Percentiles rank a stretch among this genome's conserved stretches.
Conservation (phyloP, 2,113 vertebrate species). For the zebrafish (Danio rerio) region DNA sequence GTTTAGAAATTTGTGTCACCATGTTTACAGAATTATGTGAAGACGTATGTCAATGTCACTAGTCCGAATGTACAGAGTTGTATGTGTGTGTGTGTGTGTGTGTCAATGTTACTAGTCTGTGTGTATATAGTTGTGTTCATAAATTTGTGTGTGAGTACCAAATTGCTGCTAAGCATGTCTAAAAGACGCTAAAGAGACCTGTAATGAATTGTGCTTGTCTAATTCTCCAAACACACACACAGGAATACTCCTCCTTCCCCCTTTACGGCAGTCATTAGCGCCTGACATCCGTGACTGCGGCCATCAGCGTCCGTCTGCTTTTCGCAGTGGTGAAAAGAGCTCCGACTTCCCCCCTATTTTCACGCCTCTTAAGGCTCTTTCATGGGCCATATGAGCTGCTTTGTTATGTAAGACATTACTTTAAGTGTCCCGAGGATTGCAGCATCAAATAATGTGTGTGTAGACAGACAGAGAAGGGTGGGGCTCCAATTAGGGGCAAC, state of each 20-base stretch:
- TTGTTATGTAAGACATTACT: slow-evolving; percentile 62
- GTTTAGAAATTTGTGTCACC: no score
- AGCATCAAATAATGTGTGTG: slow-evolving; percentile 60
- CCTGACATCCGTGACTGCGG: slow-evolving; percentile 65
- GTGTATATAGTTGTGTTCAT: no score
- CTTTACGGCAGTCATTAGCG: slow-evolving; percentile 76
- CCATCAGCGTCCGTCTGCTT: slow-evolving; percentile 61
- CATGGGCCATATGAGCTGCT: slow-evolving; percentile 60
- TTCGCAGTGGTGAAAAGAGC: slow-evolving; percentile 66
- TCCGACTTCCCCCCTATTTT: slow-evolving; percentile 63
- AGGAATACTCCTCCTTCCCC: background rate
- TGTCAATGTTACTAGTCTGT: no score
- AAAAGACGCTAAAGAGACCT: slow-evolving; percentile 10
- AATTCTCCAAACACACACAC: slow-evolving; percentile 17
- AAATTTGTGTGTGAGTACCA: background rate
- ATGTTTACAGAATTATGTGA: no score
- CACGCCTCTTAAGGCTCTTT: slow-evolving; percentile 73
- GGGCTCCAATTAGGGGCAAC: slow-evolving; percentile 69
- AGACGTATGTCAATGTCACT: no score
- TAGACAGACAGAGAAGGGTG: slow-evolving; percentile 65
- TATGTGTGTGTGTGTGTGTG: no score
- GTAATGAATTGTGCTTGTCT: slow-evolving; percentile 13
- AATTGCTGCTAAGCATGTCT: slow-evolving; percentile 12
- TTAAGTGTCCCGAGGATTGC: slow-evolving; percentile 50
- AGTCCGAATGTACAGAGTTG: no score